Evolutionary conservation across 1,140 invertebrate genomes (phyloP).

Genomic region (Trypoxylus dichotomus): DNA sequence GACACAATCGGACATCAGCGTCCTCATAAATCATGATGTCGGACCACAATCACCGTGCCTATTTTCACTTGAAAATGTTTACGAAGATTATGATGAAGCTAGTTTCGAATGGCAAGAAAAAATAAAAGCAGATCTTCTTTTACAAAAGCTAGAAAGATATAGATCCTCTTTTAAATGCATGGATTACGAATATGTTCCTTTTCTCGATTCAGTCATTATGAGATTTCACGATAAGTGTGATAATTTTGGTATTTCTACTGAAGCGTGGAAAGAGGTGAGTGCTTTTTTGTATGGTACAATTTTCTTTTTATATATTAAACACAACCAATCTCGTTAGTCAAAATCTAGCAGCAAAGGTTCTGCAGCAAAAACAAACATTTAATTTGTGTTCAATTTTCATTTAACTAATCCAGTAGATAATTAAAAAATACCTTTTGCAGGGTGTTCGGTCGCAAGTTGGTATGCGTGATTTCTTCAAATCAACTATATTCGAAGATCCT

Average conservation of each 20-base stretch:
- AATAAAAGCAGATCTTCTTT: neutral
- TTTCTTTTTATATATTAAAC: no score
- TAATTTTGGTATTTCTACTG: conserved; percentile 6
- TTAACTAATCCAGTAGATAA: no score
- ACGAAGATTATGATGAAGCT: neutral
- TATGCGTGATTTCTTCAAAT: conserved; percentile 3
- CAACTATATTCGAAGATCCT: conserved; percentile 6
- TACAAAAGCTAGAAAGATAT: neutral
- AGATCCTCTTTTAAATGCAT: neutral
- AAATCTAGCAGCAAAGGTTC: no score
- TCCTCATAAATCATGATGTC: neutral
- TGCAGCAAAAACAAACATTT: neutral
- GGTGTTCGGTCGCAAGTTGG: neutral
- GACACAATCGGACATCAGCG: neutral
- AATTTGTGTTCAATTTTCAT: no score
- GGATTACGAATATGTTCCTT: conserved; percentile 8
- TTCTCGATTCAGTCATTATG: neutral
- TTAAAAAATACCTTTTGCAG: neutral
- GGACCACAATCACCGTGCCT: neutral
- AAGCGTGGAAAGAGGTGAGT: neutral
- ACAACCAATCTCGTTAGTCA: no score
- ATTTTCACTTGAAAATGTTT: neutral
- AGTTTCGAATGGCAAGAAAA: conserved; percentile 26
- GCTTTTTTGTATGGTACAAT: neutral
- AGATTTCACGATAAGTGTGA: conserved; percentile 25